A percentile compares a stretch with the other conserved stretches of the same genome.
Conservation (phyloP, 2,113 vertebrate species). For the Propithecus coquereli region DNA sequence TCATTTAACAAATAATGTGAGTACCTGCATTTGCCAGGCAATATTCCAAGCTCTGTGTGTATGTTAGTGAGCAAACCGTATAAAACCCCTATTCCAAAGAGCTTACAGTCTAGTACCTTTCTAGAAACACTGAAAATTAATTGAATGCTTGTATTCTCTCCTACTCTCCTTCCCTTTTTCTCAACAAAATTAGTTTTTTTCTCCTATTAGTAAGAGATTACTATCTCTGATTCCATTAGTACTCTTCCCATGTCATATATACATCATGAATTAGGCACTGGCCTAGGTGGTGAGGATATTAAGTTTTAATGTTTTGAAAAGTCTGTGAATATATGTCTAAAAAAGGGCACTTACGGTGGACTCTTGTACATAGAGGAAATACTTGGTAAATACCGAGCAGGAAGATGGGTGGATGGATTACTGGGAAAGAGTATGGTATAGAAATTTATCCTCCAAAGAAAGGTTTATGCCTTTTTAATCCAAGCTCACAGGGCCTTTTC, state of each 20-base stretch:
- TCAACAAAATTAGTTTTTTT: not conserved
- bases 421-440: not conserved
- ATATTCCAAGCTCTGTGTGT: not conserved
- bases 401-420: not conserved
- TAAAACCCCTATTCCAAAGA: not conserved
- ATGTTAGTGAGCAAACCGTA: not conserved
- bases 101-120: not conserved
- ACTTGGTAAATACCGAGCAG: not conserved
- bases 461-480: not conserved
- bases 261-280: not conserved
- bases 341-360: not conserved
- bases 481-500: constrained; percentile 15
- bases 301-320: constrained; percentile 47
- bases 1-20: constrained; percentile 18
- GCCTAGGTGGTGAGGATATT: not conserved
- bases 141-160: not conserved
- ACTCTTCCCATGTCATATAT: not conserved
- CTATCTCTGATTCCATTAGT: not conserved
- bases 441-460: constrained; percentile 20
- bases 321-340: not conserved
- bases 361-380: not conserved
- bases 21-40: not conserved
- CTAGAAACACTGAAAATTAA: constrained; percentile 43
- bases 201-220: not conserved
- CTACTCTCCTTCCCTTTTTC: not conserved